Evolutionary conservation across 2,797 vertebrate species (phyloP), one percentile per base, ranked within the genome.

Genomic region (Melanotaenia parkinsoni): DNA sequence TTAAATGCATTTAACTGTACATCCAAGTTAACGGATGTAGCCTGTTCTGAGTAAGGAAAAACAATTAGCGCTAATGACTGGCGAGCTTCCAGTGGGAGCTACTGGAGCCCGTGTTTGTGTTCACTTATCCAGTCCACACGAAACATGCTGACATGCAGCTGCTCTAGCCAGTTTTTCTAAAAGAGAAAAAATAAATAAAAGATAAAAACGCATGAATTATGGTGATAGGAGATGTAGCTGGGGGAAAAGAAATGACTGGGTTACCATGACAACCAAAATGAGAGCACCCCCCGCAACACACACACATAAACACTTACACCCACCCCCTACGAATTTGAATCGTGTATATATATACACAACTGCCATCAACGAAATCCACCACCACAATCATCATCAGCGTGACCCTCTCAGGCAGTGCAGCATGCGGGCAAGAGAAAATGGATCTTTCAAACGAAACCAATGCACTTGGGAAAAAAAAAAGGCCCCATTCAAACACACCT

Each of bases 181-280:
- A 63, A 59, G 69, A 63, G 9, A 56, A 79, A 67, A 54, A 80
- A 83, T 43, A 87, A 85, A 84, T 73, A 81, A 74, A 66, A 62
- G 30, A 87, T 84, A 82, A 20, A 43, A 71, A 81, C 77, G 77
- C 86, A 85, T 79, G 77, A 81, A 85, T 85, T 88, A 79, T 78
- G 84, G 72, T 68, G 79, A 89, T 85, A 77, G 70, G 69, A 74
- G 73, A 85, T 69, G 77, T 76, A 79, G 76, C 77, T 86, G 79
- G 75, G 74, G 74, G 83, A 75, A 74, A 45, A 79, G 75, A 82
- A 83, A 84, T 82, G 78, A 81, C 81, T 78, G 60, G 76, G 92
- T 94, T 93, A 86, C 92, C 67, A 93, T 93, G 91, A 88, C 90
- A 84, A 94, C 92, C 77, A 57, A 78, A 82, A 57, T 28, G 67